Evolutionary conservation across 1,140 invertebrate genomes (phyloP), one percentile per base, ranked within the genome.

Genomic region (Hydropsyche tenuis): DNA sequence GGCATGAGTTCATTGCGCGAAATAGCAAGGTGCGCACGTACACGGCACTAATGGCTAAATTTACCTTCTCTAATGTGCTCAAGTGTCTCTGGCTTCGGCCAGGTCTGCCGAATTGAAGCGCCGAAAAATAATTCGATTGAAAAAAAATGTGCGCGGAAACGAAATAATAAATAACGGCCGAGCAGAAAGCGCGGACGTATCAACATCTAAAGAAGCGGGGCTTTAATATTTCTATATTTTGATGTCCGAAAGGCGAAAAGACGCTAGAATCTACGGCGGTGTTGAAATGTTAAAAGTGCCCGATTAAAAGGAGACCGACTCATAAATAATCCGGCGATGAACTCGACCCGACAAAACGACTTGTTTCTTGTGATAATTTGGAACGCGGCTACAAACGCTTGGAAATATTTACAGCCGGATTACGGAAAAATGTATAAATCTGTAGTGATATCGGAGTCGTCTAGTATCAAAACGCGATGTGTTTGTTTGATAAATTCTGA

Each of bases 21-120:
- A 70, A 60, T 70, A 60, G 45, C 48, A 18, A 25, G 56, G 45
- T 51, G 4, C 65, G 46, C 65, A 68, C 65, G 48, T 70, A 70
- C 68, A 70, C 48, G 68, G 68, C 43, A 18, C 51, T 70, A 70
- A 70, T 70, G 48, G 68, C 68, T 70, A 70, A 70, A 70, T 70
- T 70, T 70, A 70, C 68, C 68, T 70, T 25, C n/a, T 23, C 68
- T 70, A 42, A 68, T 68, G 46, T 27, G 43, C 43, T 51, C 43
- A 51, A 48, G 43, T 25, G 43, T 68, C 65, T 51, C 46, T 51
- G 25, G 18, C 45, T 48, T 11, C 18, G n/a, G 7, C n/a, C 65
- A 56, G 48, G 18, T 22, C 14, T 48, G 22, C 1, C 12, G 0
- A 60, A 60, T 23, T 20, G 48, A 5, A 12, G 45, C 12, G 1